Evolutionary conservation across 1,140 invertebrate genomes (phyloP).

Genomic region (Drosophila sturtevanti): DNA sequence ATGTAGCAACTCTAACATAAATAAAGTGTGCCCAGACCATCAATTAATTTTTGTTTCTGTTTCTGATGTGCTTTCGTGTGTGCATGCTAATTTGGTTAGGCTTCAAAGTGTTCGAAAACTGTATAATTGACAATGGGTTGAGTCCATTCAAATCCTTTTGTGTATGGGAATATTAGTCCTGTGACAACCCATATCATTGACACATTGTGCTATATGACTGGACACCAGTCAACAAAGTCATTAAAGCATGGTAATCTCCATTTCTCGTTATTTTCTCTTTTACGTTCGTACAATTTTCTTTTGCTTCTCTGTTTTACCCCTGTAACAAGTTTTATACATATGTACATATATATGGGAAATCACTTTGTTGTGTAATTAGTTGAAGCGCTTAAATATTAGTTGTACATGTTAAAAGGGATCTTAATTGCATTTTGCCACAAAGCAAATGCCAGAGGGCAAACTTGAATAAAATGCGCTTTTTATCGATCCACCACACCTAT

Average conservation of each 20-base stretch:
- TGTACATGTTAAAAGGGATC: conserved; percentile 6
- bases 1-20: too few relatives aligned
- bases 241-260: neutral
- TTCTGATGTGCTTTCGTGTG: conserved; percentile 40
- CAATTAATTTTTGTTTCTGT: conserved; percentile 3
- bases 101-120: conserved; percentile 37
- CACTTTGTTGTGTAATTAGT: conserved; percentile 72
- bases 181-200: neutral
- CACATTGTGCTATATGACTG: too few relatives aligned
- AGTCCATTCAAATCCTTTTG: neutral
- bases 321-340: neutral
- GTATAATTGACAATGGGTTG: neutral
- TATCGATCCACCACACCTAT: conserved; percentile 28
- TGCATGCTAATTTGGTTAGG: conserved; percentile 50
- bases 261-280: neutral
- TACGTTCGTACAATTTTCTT: too few relatives aligned
- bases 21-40: too few relatives aligned
- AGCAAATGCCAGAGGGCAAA: conserved; percentile 42
- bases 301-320: too few relatives aligned
- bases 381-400: conserved; percentile 16
- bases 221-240: neutral
- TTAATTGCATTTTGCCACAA: conserved; percentile 55
- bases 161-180: neutral
- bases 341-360: conserved; percentile 54
- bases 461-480: conserved; percentile 33